A percentile compares a stretch with the other conserved stretches of the same genome.
These are phyloP conservation scores for Bolborhynchus lineola DNA, from an alignment of 2,113 vertebrate species.

Conservation along the genomic window DNA sequence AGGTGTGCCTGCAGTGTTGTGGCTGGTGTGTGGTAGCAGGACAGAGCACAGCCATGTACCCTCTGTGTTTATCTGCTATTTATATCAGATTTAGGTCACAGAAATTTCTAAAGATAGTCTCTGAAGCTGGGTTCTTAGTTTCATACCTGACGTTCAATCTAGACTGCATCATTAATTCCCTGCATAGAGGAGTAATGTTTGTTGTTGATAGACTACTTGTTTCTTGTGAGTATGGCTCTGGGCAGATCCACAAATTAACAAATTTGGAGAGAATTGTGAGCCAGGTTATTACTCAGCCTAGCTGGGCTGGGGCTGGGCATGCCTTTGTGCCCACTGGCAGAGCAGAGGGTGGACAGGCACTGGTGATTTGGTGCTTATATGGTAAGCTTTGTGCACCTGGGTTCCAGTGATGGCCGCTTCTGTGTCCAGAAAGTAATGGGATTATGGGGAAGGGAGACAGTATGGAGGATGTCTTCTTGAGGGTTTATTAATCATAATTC, in stretches of 20 bases:
- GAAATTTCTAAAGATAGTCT: neutral
- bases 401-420: neutral
- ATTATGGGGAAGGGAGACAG: neutral
- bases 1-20: neutral
- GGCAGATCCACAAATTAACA: neutral
- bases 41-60: neutral
- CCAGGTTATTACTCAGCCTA: neutral
- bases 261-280: neutral
- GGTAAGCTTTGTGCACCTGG: neutral
- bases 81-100: neutral
- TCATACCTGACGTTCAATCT: neutral
- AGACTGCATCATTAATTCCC: neutral
- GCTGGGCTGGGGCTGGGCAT: neutral
- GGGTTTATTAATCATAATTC: neutral
- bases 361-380: neutral
- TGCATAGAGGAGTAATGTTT: neutral
- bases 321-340: neutral
- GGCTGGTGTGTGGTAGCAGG: neutral
- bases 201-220: neutral
- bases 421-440: neutral
- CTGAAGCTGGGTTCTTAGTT: neutral
- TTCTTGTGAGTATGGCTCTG: neutral
- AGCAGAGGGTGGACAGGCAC: neutral
- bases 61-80: neutral
- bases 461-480: neutral